A percentile compares a stretch with the other conserved stretches of the same genome.
Conservation (phyloP, 53 echinoderm and acorn worm genomes). For the Hippasteria phrygiana region DNA sequence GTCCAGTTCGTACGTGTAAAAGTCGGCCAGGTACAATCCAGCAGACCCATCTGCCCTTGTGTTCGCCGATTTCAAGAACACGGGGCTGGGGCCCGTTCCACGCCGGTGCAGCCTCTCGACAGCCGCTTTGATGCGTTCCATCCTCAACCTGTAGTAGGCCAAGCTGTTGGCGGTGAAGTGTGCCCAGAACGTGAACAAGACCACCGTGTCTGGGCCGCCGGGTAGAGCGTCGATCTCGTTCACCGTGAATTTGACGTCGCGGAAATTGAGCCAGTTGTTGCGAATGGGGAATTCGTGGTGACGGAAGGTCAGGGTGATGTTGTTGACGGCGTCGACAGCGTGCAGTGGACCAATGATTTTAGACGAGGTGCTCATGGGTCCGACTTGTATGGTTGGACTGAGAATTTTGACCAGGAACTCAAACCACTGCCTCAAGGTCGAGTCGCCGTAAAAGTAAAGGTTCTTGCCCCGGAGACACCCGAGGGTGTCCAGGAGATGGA, state of each 20-base stretch:
- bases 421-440: conserved; percentile 77
- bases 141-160: conserved; percentile 57
- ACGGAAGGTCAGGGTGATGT: conserved; percentile 72
- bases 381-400: conserved; percentile 24
- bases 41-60: conserved; percentile 17
- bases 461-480: conserved; percentile 75
- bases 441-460: conserved; percentile 79
- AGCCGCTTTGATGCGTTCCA: conserved; percentile 65
- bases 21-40: conserved; percentile 49
- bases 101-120: conserved; percentile 63
- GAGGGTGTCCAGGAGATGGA: conserved; percentile 19
- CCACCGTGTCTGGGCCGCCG: conserved; percentile 58
- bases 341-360: conserved; percentile 75
- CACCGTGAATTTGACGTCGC: conserved; percentile 63
- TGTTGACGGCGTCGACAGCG: conserved; percentile 57
- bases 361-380: conserved; percentile 52
- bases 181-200: conserved; percentile 77
- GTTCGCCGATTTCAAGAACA: conserved; percentile 80
- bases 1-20: conserved; percentile 71
- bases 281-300: conserved; percentile 84
- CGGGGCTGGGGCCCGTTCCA: conserved; percentile 49
- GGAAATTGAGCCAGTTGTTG: conserved; percentile 71
- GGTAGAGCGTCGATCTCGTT: conserved; percentile 69
- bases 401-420: conserved; percentile 66
- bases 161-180: conserved; percentile 70